Evolutionary conservation across 37 sponge, comb jelly and placozoan species (phyloP).

Genomic region (Petrosia ficiformis): DNA sequence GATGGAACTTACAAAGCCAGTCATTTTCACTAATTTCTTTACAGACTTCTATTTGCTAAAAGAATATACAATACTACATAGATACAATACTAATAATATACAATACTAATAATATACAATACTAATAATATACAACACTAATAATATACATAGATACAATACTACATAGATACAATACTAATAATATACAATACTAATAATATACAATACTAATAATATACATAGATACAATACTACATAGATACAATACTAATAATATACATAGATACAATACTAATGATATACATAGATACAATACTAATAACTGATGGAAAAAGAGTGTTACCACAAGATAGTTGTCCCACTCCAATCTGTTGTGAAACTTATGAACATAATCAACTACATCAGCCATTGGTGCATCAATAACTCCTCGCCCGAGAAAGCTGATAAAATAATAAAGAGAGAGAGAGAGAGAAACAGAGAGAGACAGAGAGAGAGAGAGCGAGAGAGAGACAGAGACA

Average conservation of each 20-base stretch:
- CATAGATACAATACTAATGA: background rate
- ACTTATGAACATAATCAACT: conserved; percentile 2
- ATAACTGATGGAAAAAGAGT: background rate
- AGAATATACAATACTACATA: too few relatives aligned
- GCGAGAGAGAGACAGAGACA: too few relatives aligned
- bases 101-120: too few relatives aligned
- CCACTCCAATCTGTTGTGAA: conserved; percentile 18
- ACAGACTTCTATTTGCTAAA: conserved; percentile 9
- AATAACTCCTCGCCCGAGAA: conserved; percentile 50
- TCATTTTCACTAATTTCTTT: background rate
- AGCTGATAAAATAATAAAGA: conserved; percentile 15
- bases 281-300: background rate
- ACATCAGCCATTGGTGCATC: conserved; percentile 25
- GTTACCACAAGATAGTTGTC: conserved; percentile 31
- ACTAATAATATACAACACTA: too few relatives aligned
- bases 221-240: too few relatives aligned
- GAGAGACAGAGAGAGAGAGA: too few relatives aligned
- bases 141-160: too few relatives aligned
- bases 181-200: too few relatives aligned
- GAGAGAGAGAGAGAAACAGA: conserved; percentile 13
- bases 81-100: too few relatives aligned
- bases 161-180: too few relatives aligned
- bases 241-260: too few relatives aligned
- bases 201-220: too few relatives aligned
- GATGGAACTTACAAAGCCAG: background rate